Evolutionary conservation across 2,797 vertebrate species (phyloP), one percentile per base, ranked within the genome.

Genomic region (Poecilia velifera): DNA sequence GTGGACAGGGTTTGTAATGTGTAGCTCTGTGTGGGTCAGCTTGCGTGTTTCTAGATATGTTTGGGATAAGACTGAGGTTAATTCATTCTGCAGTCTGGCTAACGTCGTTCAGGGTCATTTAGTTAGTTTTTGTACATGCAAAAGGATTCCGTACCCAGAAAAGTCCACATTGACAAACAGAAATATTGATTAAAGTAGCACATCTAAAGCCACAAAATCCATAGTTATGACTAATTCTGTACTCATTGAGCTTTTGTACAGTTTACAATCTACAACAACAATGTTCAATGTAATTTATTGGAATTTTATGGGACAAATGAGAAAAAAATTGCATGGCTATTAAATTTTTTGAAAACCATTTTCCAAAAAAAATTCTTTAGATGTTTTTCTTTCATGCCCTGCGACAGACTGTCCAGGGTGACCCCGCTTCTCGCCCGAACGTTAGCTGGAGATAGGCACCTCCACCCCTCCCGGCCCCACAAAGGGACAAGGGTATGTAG

Each of bases 1-100:
- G 88, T 80, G 87, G 86, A 87, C 79, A 77, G 70, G 80, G 76
- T 87, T 82, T 89, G 49, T 53, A 81, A 82, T 80, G 82, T 72
- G 84, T 4, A 77, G 79, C 51, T 74, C 73, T 57, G 76, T 72
- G 79, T 59, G 74, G 51, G 84, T 72, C 49, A 12, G 82, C 70
- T 53, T 64, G 68, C 62, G 73, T 84, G 66, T 59, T 72, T 46
- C 73, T 45, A 62, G 73, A 72, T 20, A 31, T 83, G 84, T 81
- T 64, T 3, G 13, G 81, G 81, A 85, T 87, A 72, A 82, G 4
- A 83, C 46, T 18, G 46, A 49, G 41, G 72, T 73, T 82, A 28
- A 51, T 70, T 72, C 46, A 68, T 25, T 53, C 73, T 57, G 34
- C 71, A 51, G 39, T 64, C 70, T 59, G 73, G 39, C 45, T 43